Conservation (phyloP, 1,140 invertebrate species). For the Arion vulgaris region DNA sequence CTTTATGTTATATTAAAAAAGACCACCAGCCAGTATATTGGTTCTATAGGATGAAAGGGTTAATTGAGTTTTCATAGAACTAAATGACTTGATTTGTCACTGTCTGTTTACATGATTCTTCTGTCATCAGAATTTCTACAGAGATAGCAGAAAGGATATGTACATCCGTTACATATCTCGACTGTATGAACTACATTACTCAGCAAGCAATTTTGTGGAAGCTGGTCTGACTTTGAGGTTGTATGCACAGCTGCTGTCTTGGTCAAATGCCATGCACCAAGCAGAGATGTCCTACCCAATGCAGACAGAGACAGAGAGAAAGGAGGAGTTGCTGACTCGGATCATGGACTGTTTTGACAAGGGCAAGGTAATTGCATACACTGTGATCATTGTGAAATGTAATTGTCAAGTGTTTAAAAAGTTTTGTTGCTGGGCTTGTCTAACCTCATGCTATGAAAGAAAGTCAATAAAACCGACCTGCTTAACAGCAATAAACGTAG, state of each 20-base stretch:
- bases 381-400: too few species aligned
- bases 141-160: constrained; percentile 67
- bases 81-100: too few species aligned
- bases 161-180: constrained; percentile 71
- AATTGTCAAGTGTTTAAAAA: too few species aligned
- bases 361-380: constrained; percentile 60
- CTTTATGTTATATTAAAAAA: too few species aligned
- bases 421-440: too few species aligned
- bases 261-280: constrained; percentile 52
- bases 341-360: constrained; percentile 68
- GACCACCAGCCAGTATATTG: too few species aligned
- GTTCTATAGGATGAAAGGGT: too few species aligned
- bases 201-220: constrained; percentile 65
- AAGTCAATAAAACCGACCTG: too few species aligned
- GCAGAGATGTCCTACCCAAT: constrained; percentile 75
- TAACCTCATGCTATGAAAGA: too few species aligned
- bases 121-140: constrained; percentile 79
- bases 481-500: too few species aligned
- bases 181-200: constrained; percentile 64
- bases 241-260: constrained; percentile 74
- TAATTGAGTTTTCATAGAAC: too few species aligned
- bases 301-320: constrained; percentile 74
- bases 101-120: not conserved
- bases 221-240: constrained; percentile 66
- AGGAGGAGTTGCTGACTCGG: constrained; percentile 63